These are phyloP conservation scores for Phasianus colchicus DNA, from an alignment of 2,113 vertebrate species.

Conservation along the genomic window DNA sequence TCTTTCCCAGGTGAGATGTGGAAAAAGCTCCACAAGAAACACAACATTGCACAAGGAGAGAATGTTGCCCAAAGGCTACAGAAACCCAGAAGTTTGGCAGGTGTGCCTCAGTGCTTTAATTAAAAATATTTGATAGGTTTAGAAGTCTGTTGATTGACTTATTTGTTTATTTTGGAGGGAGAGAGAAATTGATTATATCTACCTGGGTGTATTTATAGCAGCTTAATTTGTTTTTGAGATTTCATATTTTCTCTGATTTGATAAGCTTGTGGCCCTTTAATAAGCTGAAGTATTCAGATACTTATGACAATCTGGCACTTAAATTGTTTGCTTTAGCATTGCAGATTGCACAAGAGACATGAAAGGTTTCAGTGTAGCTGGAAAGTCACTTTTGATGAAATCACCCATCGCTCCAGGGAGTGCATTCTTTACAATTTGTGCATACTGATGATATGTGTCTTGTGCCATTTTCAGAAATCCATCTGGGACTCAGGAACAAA, in stretches of 20 bases:
- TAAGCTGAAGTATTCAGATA: slow-evolving; percentile 14
- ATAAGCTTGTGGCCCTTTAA: slow-evolving; percentile 51
- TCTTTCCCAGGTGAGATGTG: not conserved
- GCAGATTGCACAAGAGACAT: slow-evolving; percentile 72
- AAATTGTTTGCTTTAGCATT: slow-evolving; percentile 68
- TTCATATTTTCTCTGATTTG: slow-evolving; percentile 4
- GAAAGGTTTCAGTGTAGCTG: slow-evolving; percentile 67
- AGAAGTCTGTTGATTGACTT: not conserved
- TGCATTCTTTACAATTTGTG: slow-evolving; percentile 53
- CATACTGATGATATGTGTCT: slow-evolving; percentile 57
- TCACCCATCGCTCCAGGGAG: slow-evolving; percentile 47
- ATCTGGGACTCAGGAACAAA: slow-evolving; percentile 60
- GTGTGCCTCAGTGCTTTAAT: not conserved
- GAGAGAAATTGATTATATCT: not conserved
- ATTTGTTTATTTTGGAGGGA: not conserved
- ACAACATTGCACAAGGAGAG: not conserved
- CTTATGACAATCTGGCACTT: slow-evolving; percentile 66
- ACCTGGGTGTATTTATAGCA: not conserved
- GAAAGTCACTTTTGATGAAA: slow-evolving; percentile 74
- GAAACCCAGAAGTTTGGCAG: not conserved
- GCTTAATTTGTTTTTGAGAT: not conserved
- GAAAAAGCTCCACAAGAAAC: not conserved
- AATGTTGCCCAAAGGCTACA: not conserved
- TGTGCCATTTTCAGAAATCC: slow-evolving; percentile 51
- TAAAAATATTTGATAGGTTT: not conserved